A percentile compares a stretch with the other conserved stretches of the same genome.
These are phyloP conservation scores for Polymixis lichenea DNA, from an alignment of 2,888 invertebrate species.

Conservation along the genomic window DNA sequence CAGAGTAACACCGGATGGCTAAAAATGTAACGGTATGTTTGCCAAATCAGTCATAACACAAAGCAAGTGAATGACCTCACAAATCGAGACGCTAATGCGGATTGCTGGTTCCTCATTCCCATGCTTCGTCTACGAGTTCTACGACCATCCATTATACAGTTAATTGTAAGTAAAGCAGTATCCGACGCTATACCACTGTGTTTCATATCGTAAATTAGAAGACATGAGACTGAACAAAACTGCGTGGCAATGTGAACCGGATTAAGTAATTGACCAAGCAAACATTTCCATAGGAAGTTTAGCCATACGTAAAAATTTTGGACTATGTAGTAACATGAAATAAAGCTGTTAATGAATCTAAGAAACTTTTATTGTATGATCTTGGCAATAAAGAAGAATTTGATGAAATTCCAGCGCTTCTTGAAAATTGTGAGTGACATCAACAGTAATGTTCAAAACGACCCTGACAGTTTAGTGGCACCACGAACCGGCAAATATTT, in stretches of 20 bases:
- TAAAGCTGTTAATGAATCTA: background rate
- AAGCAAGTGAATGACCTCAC: constrained; percentile 85
- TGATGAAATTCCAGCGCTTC: background rate
- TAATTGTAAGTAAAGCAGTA: constrained; percentile 53
- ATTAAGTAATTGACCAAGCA: constrained; percentile 2
- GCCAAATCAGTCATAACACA: constrained; percentile 83
- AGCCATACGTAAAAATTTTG: too few relatives aligned
- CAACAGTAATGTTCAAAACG: constrained; percentile 42
- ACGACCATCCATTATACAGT: constrained; percentile 45
- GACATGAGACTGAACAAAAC: constrained; percentile 13
- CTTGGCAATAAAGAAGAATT: background rate
- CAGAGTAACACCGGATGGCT: constrained; percentile 67
- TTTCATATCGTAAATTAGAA: constrained; percentile 28
- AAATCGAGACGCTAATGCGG: constrained; percentile 68
- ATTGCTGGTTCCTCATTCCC: constrained; percentile 65
- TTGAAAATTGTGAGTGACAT: constrained; percentile 26
- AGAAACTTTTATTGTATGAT: background rate
- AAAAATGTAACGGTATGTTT: constrained; percentile 85
- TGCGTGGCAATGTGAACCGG: background rate
- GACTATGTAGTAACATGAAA: background rate
- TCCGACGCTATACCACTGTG: constrained; percentile 26
- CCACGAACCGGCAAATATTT: constrained; percentile 53
- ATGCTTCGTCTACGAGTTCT: constrained; percentile 49
- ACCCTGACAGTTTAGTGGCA: constrained; percentile 54
- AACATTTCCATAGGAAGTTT: background rate